phyloP scores from a whole-genome alignment of 2,888 invertebrate species.

The Zaprionus obscuricornis region DNA sequence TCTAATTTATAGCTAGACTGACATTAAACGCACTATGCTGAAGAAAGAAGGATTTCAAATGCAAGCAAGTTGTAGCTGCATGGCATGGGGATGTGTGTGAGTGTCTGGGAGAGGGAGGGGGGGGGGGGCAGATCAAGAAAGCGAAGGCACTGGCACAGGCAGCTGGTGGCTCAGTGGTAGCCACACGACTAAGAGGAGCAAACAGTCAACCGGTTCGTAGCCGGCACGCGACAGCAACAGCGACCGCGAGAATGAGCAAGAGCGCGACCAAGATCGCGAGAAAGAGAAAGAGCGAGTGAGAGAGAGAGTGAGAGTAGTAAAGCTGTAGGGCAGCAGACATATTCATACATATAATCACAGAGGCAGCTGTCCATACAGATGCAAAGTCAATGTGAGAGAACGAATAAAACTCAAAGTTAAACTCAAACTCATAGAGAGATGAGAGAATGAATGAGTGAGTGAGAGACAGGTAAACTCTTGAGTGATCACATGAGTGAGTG shows the following conservation, averaged over 20 bases:
- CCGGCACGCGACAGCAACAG: constrained; percentile 76
- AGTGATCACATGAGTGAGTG: too few relatives aligned
- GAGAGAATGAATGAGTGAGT: neutral
- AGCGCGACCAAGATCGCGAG: neutral
- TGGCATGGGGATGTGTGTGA: too few relatives aligned
- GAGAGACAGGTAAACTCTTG: too few relatives aligned
- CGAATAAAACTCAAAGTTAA: constrained; percentile 10
- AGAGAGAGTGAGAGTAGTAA: neutral
- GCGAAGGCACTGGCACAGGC: constrained; percentile 25
- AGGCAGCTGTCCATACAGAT: constrained; percentile 27
- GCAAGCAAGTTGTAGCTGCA: too few relatives aligned
- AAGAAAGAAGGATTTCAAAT: too few relatives aligned
- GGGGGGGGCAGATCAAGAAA: neutral
- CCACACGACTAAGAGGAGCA: constrained; percentile 44
- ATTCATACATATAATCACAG: constrained; percentile 46
- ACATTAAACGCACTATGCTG: too few relatives aligned
- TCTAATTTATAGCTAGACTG: too few relatives aligned
- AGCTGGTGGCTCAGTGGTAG: constrained; percentile 5
- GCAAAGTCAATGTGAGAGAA: neutral
- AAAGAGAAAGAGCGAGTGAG: neutral
- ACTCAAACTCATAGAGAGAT: constrained; percentile 8
- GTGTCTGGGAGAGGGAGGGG: neutral
- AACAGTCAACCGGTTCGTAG: constrained; percentile 53
- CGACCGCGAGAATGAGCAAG: constrained; percentile 29
- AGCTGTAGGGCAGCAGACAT: constrained; percentile 29